A percentile compares a stretch with the other conserved stretches of the same genome.
phyloP scores from a whole-genome alignment of 1,140 invertebrate genomes.

The Drosophila oshimai region DNA sequence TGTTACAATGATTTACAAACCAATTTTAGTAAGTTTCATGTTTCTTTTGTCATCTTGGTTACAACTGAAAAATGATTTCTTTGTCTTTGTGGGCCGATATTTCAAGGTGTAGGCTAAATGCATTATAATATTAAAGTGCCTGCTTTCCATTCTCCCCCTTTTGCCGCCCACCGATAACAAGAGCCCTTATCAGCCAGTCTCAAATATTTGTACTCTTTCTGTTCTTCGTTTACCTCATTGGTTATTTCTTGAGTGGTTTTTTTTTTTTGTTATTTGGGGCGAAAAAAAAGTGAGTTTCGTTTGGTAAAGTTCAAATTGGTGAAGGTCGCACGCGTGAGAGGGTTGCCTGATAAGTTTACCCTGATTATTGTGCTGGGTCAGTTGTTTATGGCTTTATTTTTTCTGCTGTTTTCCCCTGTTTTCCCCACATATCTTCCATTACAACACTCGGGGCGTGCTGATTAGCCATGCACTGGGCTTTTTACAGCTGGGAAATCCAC shows the following conservation, averaged over 20 bases:
- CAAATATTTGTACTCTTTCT: constrained; percentile 38
- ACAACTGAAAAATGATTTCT: neutral
- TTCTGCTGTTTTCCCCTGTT: neutral
- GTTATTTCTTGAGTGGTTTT: neutral
- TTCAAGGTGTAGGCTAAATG: constrained; percentile 51
- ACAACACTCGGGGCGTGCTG: constrained; percentile 42
- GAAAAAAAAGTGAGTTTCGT: constrained; percentile 13
- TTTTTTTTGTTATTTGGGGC: neutral
- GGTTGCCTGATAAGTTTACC: constrained; percentile 25
- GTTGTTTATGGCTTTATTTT: constrained; percentile 20
- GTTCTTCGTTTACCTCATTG: neutral
- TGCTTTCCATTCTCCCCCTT: neutral
- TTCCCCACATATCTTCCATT: constrained; percentile 2
- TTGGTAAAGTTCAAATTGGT: constrained; percentile 35
- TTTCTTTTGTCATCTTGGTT: neutral
- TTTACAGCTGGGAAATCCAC: constrained; percentile 11
- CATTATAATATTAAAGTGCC: constrained; percentile 48
- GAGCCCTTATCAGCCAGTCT: constrained; percentile 26
- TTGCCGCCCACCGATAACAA: neutral
- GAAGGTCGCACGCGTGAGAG: constrained; percentile 45
- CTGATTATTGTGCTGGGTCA: constrained; percentile 37
- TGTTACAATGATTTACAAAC: neutral
- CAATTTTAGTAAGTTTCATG: neutral
- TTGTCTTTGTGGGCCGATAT: neutral
- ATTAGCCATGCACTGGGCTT: constrained; percentile 58